phyloP scores from a whole-genome alignment of 2,888 invertebrate genomes.

The Caenorhabditis virilis region DNA sequence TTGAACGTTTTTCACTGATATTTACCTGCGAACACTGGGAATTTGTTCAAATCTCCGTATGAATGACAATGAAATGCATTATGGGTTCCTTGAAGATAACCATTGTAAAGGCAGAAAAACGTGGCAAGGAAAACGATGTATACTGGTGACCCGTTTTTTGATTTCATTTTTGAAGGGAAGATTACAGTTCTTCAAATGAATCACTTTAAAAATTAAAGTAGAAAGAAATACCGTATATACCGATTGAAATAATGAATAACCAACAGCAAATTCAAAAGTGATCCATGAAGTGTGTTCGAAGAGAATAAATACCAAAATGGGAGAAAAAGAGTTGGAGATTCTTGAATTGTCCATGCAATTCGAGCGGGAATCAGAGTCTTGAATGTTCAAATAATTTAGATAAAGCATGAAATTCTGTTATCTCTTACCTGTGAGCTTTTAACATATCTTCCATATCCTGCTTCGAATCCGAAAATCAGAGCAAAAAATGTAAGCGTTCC shows the following conservation, averaged over 20 bases:
- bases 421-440: too few species aligned
- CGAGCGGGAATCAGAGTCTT: background rate
- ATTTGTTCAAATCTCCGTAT: too few species aligned
- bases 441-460: constrained; percentile 2
- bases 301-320: constrained; percentile 33
- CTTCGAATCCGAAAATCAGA: background rate
- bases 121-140: constrained; percentile 69
- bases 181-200: constrained; percentile 71
- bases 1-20: too few species aligned
- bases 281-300: background rate
- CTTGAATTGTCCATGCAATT: constrained; percentile 63
- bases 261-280: background rate
- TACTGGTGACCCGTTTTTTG: constrained; percentile 70
- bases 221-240: too few species aligned
- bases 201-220: too few species aligned
- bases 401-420: too few species aligned
- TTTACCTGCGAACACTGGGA: too few species aligned
- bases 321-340: constrained; percentile 58
- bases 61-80: constrained; percentile 43
- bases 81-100: constrained; percentile 70
- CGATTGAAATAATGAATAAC: background rate
- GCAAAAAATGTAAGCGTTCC: background rate
- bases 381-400: too few species aligned
- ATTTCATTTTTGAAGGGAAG: constrained; percentile 68
- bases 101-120: constrained; percentile 71